phyloP scores from a whole-genome alignment of 2,888 invertebrate species.

The Tiliacea citrago region DNA sequence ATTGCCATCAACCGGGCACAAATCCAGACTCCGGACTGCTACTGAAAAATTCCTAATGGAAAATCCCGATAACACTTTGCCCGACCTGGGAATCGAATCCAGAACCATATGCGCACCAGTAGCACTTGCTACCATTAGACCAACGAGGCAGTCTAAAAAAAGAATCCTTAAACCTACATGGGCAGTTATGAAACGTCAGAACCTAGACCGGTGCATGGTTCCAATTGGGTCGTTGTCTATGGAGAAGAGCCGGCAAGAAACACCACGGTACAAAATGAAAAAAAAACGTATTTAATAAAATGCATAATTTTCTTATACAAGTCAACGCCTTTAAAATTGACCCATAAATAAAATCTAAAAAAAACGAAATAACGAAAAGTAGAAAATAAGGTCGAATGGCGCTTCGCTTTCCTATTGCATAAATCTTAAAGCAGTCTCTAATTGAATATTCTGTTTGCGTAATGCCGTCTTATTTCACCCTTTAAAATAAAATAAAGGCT shows the following conservation, averaged over 20 bases:
- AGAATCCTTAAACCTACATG: not conserved
- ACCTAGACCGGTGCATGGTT: too few relatives aligned
- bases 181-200: not conserved
- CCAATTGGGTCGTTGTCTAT: not conserved
- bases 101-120: too few relatives aligned
- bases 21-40: too few relatives aligned
- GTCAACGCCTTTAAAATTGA: constrained; percentile 25
- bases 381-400: constrained; percentile 76
- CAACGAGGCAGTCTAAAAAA: too few relatives aligned
- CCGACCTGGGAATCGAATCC: too few relatives aligned
- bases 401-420: constrained; percentile 73
- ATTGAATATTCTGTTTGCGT: constrained; percentile 90
- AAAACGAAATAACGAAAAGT: constrained; percentile 59
- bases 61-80: too few relatives aligned
- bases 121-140: too few relatives aligned
- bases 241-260: too few relatives aligned
- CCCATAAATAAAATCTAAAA: constrained; percentile 56
- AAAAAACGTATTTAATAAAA: not conserved
- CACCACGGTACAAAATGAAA: too few relatives aligned
- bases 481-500: constrained; percentile 89
- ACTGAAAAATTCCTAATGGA: too few relatives aligned
- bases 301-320: constrained; percentile 12
- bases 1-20: too few relatives aligned
- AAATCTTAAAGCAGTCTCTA: constrained; percentile 86
- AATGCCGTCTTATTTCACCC: constrained; percentile 88